Evolutionary conservation across 2,888 invertebrate species (phyloP).

Genomic region (Cryptocheilus praepositus): DNA sequence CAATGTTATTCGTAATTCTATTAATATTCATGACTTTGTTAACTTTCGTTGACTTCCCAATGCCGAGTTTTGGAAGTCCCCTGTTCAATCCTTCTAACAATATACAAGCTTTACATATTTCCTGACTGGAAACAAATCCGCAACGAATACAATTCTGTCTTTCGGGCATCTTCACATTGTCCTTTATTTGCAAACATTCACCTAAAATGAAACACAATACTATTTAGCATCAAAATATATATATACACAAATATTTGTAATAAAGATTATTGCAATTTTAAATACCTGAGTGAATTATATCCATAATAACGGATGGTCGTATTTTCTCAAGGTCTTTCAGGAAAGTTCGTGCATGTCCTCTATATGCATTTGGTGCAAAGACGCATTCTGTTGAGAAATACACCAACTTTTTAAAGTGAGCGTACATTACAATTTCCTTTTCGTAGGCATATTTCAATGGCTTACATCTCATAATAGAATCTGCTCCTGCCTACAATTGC

Average conservation of each 20-base stretch:
- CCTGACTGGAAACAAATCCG: constrained; percentile 93
- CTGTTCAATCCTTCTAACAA: constrained; percentile 96
- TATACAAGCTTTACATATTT: constrained; percentile 97
- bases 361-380: constrained; percentile 98
- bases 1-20: neutral
- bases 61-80: constrained; percentile 93
- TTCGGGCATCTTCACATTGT: constrained; percentile 87
- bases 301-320: constrained; percentile 92
- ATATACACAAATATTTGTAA: neutral
- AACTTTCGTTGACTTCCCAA: constrained; percentile 92
- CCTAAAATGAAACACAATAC: constrained; percentile 76
- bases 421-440: constrained; percentile 99
- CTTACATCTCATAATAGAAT: constrained; percentile 92
- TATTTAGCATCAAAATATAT: constrained; percentile 55
- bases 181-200: constrained; percentile 89
- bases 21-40: constrained; percentile 26
- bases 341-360: constrained; percentile 92
- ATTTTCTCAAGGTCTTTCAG: constrained; percentile 97
- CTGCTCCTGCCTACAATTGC: constrained; percentile 82
- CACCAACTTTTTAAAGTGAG: constrained; percentile 95
- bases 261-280: constrained; percentile 22
- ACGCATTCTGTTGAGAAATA: constrained; percentile 99
- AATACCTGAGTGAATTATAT: constrained; percentile 91
- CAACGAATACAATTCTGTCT: constrained; percentile 89
- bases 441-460: constrained; percentile 98